Base-by-base conservation (phyloP, 2,113 vertebrate genomes). In the Oreocharis arfaki region DNA sequence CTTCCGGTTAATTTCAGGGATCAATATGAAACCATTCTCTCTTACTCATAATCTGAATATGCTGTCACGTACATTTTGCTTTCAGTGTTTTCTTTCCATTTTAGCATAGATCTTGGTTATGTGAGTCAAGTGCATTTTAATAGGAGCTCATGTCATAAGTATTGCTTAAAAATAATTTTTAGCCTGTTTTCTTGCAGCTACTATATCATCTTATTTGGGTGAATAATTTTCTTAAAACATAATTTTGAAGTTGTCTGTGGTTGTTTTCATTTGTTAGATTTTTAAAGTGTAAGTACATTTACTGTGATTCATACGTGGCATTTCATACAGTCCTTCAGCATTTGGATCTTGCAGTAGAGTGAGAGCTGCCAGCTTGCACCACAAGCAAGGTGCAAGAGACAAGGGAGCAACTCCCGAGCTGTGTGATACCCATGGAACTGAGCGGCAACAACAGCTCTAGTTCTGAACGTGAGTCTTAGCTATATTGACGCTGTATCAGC, bases 401-500 rank as follows among this genome's bases (percentile, higher is more conserved):
- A 7, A 26, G n/a, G 37, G 17, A 50, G 15, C 8, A 39, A 0
- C 8, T 68, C 49, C 46, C 0, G 4, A 39, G 28, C 47, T 7
- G 13, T 30, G 69, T 24, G 64, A 7, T 53, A 13, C 11, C 35
- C 19, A 5, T 0, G 15, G 57, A 49, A 18, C 52, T 56, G 39
- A 79, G 46, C 0, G 1, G 18, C 44, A 55, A 0, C 49, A 73
- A 1, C 73, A 89, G n/a, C 74, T 70, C 59, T 18, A 17, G 28
- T 68, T 74, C 73, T 52, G 11, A 65, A 4, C 73, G 47, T 13
- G 26, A 56, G 30, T 27, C 57, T 60, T 73, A 42, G 21, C 33
- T 59, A 0, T 27, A n/a, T 20, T 47, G 68, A 22, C 37, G 19
- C 16, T 1, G 0, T 19, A 27, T 52, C 15, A 46, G 16, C 22